Conservation (phyloP, 2,797 vertebrate species). For the Rhinichthys osculus region DNA sequence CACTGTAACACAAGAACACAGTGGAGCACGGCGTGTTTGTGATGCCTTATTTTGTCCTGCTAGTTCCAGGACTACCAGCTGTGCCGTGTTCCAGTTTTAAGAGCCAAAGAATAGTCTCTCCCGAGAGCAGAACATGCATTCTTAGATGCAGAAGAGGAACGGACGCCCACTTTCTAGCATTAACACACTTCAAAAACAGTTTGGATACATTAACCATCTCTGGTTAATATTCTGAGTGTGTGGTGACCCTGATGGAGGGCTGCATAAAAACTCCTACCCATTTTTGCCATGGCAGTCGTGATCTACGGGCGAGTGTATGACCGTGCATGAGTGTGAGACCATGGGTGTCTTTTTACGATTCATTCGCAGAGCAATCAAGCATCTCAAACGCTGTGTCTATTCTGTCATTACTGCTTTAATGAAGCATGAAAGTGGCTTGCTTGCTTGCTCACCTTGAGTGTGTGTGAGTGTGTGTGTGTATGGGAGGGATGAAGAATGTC, state of each 20-base stretch:
- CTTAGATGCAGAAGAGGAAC: slow-evolving; percentile 27
- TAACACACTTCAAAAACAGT: slow-evolving; percentile 23
- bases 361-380: slow-evolving; percentile 69
- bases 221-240: slow-evolving; percentile 17
- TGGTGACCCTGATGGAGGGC: slow-evolving; percentile 1
- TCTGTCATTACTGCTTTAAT: slow-evolving; percentile 74
- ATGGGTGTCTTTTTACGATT: slow-evolving; percentile 64
- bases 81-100: slow-evolving; percentile 54
- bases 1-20: not conserved
- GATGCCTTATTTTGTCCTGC: slow-evolving; percentile 30
- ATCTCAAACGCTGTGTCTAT: slow-evolving; percentile 61
- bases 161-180: slow-evolving; percentile 30
- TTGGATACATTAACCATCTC: slow-evolving; percentile 43
- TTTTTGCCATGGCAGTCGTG: slow-evolving; percentile 10
- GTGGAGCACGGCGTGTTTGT: slow-evolving; percentile 9
- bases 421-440: slow-evolving; percentile 75
- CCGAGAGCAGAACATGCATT: slow-evolving; percentile 41
- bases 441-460: slow-evolving; percentile 71
- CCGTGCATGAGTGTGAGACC: slow-evolving; percentile 57
- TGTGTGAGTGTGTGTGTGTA: slow-evolving; percentile 37
- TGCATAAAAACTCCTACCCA: slow-evolving; percentile 10
- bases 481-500: slow-evolving; percentile 23
- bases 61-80: slow-evolving; percentile 44
- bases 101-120: slow-evolving; percentile 37
- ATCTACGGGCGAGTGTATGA: slow-evolving; percentile 27